Percentiles rank a stretch among this genome's conserved stretches.
phyloP scores from a whole-genome alignment of 2,797 vertebrate genomes.

The Propithecus perrieri region DNA sequence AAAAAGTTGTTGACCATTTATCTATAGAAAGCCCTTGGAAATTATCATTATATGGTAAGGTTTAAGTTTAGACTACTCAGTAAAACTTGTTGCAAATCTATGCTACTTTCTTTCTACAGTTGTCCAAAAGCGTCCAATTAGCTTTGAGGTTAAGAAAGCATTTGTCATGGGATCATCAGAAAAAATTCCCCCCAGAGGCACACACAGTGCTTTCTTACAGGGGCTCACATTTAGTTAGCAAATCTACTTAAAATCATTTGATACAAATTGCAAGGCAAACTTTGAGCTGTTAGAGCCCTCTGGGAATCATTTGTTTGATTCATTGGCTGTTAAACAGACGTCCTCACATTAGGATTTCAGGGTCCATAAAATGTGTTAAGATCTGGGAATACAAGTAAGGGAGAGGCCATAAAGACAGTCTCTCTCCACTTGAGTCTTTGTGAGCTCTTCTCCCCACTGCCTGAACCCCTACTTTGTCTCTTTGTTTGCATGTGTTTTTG shows the following conservation, averaged over 20 bases:
- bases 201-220: background rate
- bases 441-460: accelerated
- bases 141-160: background rate
- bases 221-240: background rate
- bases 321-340: constrained; percentile 62
- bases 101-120: background rate
- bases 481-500: background rate
- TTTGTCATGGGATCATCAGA: background rate
- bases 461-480: background rate
- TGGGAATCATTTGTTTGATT: constrained; percentile 64
- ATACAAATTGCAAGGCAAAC: constrained; percentile 49
- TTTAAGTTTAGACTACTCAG: background rate
- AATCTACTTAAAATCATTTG: constrained; percentile 32
- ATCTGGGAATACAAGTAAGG: background rate
- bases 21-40: background rate
- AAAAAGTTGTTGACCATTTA: background rate
- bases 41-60: background rate
- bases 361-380: constrained; percentile 61
- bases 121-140: background rate
- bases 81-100: background rate
- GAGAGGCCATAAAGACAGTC: background rate
- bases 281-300: constrained; percentile 22
- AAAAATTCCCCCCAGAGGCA: background rate
- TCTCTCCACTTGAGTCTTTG: background rate
- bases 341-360: constrained; percentile 63